These are phyloP conservation scores for Boulengerochromis microlepis DNA, from an alignment of 2,113 vertebrate species.

Conservation along the genomic window DNA sequence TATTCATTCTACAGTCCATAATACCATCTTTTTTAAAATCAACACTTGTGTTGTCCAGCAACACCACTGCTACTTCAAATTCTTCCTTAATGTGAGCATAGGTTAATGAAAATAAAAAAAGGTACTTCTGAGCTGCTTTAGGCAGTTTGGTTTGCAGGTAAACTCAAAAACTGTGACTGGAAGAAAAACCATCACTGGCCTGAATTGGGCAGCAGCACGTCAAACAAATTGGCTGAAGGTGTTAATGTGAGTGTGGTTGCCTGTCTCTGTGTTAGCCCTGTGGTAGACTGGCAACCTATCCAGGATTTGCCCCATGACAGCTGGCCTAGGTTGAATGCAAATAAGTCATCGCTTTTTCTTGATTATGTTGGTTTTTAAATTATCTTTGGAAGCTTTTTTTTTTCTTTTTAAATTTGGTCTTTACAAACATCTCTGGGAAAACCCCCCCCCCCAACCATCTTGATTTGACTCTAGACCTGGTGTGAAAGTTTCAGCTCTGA, in stretches of 20 bases:
- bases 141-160: neutral
- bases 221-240: neutral
- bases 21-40: neutral
- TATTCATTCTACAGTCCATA: neutral
- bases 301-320: neutral
- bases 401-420: neutral
- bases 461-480: neutral
- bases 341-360: neutral
- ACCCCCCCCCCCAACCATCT: rapidly evolving
- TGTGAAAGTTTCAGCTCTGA: neutral
- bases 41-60: neutral
- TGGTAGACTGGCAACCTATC: neutral
- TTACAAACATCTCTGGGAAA: neutral
- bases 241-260: neutral
- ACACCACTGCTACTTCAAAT: neutral
- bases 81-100: neutral
- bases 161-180: neutral
- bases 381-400: neutral
- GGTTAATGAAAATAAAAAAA: neutral
- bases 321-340: neutral
- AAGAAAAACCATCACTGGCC: neutral
- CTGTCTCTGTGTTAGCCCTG: neutral
- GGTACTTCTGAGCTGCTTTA: neutral
- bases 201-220: rapidly evolving
- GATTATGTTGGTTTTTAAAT: neutral